A percentile compares a stretch with the other conserved stretches of the same genome.
Evolutionary conservation across 1,140 invertebrate genomes (phyloP).

Genomic region (Pinna nobilis): DNA sequence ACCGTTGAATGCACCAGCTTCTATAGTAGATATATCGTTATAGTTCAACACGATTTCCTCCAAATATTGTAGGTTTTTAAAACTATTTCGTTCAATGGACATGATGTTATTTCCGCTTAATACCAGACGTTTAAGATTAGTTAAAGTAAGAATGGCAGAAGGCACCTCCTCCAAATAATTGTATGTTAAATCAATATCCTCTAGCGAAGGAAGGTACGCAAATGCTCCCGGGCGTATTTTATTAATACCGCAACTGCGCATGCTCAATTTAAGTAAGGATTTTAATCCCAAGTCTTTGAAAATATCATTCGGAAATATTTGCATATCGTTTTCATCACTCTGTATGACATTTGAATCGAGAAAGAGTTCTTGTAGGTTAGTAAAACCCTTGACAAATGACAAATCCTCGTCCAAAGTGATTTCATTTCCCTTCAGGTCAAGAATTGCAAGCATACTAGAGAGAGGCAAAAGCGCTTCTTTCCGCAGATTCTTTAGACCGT

Average conservation of each 20-base stretch:
- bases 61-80: conserved; percentile 17
- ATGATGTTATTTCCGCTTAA: conserved; percentile 38
- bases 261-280: conserved; percentile 37
- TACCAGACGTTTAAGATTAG: conserved; percentile 30
- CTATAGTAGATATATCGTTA: conserved; percentile 35
- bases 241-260: conserved; percentile 41
- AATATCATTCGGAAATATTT: conserved; percentile 30
- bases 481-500: conserved; percentile 6
- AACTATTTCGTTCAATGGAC: conserved; percentile 27
- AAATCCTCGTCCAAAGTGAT: conserved; percentile 25
- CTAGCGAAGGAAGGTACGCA: conserved; percentile 21
- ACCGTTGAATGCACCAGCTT: conserved; percentile 32
- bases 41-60: conserved; percentile 29
- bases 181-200: conserved; percentile 41
- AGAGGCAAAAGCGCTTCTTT: conserved; percentile 16
- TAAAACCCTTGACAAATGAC: conserved; percentile 31
- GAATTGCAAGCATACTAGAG: conserved; percentile 13
- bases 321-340: conserved; percentile 22
- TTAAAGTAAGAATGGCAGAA: conserved; percentile 19
- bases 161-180: conserved; percentile 43
- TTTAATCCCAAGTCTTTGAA: conserved; percentile 32
- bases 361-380: conserved; percentile 24
- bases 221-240: conserved; percentile 32
- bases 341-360: conserved; percentile 34
- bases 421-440: conserved; percentile 27